Conservation (phyloP, 2,888 invertebrate genomes). For the Dichetophora obliterata region DNA sequence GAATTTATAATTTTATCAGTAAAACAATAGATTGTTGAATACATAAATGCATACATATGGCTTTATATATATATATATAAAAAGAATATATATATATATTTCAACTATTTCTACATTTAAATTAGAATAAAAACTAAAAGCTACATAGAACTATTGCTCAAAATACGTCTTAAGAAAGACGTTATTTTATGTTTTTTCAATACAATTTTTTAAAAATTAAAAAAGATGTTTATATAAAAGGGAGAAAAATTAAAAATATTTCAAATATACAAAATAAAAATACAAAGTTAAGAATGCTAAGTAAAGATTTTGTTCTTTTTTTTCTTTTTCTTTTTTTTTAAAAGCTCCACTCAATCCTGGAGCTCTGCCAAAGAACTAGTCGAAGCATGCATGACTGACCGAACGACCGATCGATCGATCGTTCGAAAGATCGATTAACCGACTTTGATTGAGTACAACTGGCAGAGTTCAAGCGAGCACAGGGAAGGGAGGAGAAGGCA, state of each 20-base stretch:
- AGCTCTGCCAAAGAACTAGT: not conserved
- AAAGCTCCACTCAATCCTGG: constrained; percentile 4
- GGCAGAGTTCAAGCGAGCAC: not conserved
- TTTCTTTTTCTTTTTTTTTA: not conserved
- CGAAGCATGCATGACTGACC: constrained; percentile 28
- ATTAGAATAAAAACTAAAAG: constrained; percentile 25
- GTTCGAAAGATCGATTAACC: not conserved
- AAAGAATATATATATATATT: too few relatives aligned
- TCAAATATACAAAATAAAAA: constrained; percentile 33
- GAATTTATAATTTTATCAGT: not conserved
- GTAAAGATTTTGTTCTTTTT: constrained; percentile 4
- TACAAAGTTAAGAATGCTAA: constrained; percentile 16
- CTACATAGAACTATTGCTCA: constrained; percentile 32
- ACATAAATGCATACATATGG: not conserved
- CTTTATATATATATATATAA: not conserved
- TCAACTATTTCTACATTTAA: not conserved
- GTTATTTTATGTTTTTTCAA: not conserved
- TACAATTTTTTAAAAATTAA: constrained; percentile 12
- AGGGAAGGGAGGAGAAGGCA: constrained; percentile 9
- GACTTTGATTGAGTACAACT: not conserved
- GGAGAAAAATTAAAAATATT: constrained; percentile 37
- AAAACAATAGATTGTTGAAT: constrained; percentile 17
- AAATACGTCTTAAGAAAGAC: not conserved
- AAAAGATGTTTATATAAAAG: constrained; percentile 37
- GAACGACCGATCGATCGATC: constrained; percentile 11